Conservation (phyloP, 2,888 invertebrate species). For the Catocala fraxini region DNA sequence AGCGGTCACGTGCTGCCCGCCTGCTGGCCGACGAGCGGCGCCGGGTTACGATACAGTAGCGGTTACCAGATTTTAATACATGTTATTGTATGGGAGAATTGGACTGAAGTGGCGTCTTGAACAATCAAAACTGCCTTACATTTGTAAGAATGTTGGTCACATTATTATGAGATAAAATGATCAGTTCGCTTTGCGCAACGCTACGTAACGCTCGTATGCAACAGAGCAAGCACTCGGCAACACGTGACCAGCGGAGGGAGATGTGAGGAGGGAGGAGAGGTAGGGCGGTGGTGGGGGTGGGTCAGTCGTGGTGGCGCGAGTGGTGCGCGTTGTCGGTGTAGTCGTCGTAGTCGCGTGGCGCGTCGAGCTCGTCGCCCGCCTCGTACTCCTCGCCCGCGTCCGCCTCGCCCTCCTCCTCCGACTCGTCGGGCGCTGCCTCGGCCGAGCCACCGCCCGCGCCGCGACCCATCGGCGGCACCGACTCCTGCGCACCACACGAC, state of each 20-base stretch:
- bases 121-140: too few relatives aligned
- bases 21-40: too few relatives aligned
- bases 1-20: neutral
- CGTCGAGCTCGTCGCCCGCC: constrained; percentile 69
- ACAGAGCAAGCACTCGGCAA: too few relatives aligned
- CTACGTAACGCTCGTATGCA: too few relatives aligned
- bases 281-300: constrained; percentile 4
- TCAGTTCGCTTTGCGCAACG: too few relatives aligned
- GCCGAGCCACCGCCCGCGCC: constrained; percentile 54
- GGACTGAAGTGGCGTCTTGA: too few relatives aligned
- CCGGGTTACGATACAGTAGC: too few relatives aligned
- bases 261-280: constrained; percentile 1
- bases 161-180: too few relatives aligned
- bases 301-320: constrained; percentile 73
- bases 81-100: too few relatives aligned
- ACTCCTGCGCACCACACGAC: constrained; percentile 58
- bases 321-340: constrained; percentile 80
- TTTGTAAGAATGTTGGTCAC: too few relatives aligned
- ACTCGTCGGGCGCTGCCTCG: constrained; percentile 46
- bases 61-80: too few relatives aligned
- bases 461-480: constrained; percentile 52
- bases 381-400: constrained; percentile 68
- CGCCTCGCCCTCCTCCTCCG: constrained; percentile 50
- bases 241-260: neutral
- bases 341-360: constrained; percentile 80